Base-by-base conservation (phyloP, 1,140 invertebrate genomes). In the Aethina tumida region DNA sequence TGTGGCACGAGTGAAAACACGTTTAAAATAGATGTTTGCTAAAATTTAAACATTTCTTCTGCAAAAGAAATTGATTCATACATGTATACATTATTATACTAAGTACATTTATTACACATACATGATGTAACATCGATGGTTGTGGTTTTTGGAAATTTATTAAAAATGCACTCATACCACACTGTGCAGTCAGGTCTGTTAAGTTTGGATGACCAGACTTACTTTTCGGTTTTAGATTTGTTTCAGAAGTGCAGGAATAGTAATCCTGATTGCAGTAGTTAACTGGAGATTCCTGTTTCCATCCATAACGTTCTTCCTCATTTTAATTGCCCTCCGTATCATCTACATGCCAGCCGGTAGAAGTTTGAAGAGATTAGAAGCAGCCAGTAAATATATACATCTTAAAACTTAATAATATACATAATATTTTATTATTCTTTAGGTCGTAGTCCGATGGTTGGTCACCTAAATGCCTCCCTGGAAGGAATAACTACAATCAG, bases 401-500 rank as follows among this genome's bases (percentile, higher is more conserved):
- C 7, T 12, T n/a, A 6, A n/a, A 6, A 7, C 8, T 18, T 8
- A 35, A 35, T 2, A 2, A 15, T 21, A 37, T 8, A 20, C 12
- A 13, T 18, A 15, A 18, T 14, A n/a, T 35, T 36, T 8, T 17
- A 22, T 35, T 22, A 5, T 27, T 38, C 41, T 50, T 40, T 34
- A 58, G 55, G 49, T 28, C 64, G 71, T 17, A 72, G 70, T 50
- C 81, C 82, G 7, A 69, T 85, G 0, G 80, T 81, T 51, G 74
- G 70, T 8, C 79, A 83, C 43, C 56, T 84, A 2, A 79, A 71
- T 41, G 69, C 79, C 19, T 73, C 76, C 1, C 50, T 84, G 0
- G 71, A 79, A 59, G 81, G 81, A 8, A 65, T 97, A 16, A 73
- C 84, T 0, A 95, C 90, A 0, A 91, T 97, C 35, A 69, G 92